Base-by-base conservation (phyloP, 1,140 invertebrate genomes). In the Cydia splendana region DNA sequence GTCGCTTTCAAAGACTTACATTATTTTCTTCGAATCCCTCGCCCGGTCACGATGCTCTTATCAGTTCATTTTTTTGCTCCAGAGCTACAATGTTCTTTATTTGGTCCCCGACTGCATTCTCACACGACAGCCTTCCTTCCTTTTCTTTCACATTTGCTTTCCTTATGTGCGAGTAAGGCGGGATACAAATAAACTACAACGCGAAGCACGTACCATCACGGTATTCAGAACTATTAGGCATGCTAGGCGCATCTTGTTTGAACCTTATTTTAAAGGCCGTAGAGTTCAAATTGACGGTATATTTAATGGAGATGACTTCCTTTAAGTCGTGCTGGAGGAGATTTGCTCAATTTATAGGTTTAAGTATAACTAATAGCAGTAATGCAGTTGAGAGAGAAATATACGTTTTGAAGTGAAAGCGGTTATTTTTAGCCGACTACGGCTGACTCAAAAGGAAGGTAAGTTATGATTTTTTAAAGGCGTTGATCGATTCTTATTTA, bases 81-180 rank as follows among this genome's bases (percentile, higher is more conserved):
- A 24, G 9, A 20, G 9, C 57, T 62, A 62, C 57, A 62, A 62
- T 62, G 57, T 71, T 34, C 67, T 71, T 71, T 71, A 71, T 71
- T 71, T 71, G 34, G 30, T 2, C 57, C 65, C 67, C 67, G 67
- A 38, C 67, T 71, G 67, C 67, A 71, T 71, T 71, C 67, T 71
- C 67, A 42, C 67, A 71, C 67, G 67, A 71, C 34, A 71, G 38
- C 38, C 15, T 42, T 6, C n/a, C 34, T 15, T 45, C 67, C 18
- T 18, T n/a, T 13, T 71, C 67, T 18, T n/a, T 45, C 30, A 13
- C 34, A 18, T 42, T 9, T 4, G 30, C 0, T 18, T 18, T 10
- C 15, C 34, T 2, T 42, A 71, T 10, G 67, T 18, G 13, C 42
- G n/a, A 71, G 9, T 18, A 20, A 9, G 67, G 24, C 45, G 67